Base-by-base conservation (phyloP, 2,888 invertebrate genomes). In the Schizaphis graminum region DNA sequence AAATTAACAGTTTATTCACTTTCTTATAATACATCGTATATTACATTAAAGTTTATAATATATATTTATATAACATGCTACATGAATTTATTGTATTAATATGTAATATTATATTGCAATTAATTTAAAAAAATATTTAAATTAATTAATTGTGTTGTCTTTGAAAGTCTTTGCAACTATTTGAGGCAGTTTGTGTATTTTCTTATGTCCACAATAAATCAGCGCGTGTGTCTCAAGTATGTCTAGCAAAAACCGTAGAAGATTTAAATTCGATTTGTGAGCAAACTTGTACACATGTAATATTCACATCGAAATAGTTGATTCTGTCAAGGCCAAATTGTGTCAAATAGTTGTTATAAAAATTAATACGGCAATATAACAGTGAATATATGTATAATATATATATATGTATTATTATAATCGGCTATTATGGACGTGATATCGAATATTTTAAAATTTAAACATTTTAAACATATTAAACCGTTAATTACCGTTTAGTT, bases 401-500 rank as follows among this genome's bases (percentile, higher is more conserved):
- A n/a, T n/a, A 49, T 44, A 91, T 24, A 28, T 8, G 44, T 56
- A 86, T 47, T 86, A 47, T 47, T 16, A 49, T 41, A 49, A 49
- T 90, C n/a, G 24, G 26, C 26, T 35, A 61, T 67, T 28, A 28
- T 56, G 90, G 13, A 47, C 47, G 85, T 56, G 44, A 91, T 91
- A 85, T 91, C 13, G 91, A 91, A 47, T 86, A 61, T 89, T 35
- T 87, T 87, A 86, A 53, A 5, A 53, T 53, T 89, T 57, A 41
- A 41, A n/a, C 0, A 57, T 57, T 53, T 89, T 57, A 41, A 41
- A n/a, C 2, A 57, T 57, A 57, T 91, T 47, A 57, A 87, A 88
- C 41, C 49, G 41, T 93, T 93, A 93, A 89, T 93, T 93, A 67
- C 24, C 44, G 77, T 84, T 35, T n/a, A 53, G 47, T 56, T 93